phyloP scores from a whole-genome alignment of 2,888 invertebrate genomes.

The Cerastis rubricosa region DNA sequence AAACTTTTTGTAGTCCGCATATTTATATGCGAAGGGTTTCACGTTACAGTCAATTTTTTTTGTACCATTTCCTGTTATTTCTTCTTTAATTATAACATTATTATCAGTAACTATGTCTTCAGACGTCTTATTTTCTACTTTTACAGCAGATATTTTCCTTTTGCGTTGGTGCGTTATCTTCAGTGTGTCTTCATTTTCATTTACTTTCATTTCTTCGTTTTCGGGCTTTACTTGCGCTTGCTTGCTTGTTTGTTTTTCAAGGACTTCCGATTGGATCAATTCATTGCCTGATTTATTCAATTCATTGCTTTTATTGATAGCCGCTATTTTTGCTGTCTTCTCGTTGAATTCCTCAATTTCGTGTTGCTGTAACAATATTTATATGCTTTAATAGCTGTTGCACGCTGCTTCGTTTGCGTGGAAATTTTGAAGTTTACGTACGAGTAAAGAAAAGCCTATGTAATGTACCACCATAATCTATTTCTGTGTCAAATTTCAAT shows the following conservation, averaged over 20 bases:
- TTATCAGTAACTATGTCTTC: conserved; percentile 48
- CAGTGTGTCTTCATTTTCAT: conserved; percentile 36
- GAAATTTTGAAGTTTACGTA: neutral
- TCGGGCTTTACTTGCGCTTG: conserved; percentile 72
- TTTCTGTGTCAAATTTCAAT: neutral
- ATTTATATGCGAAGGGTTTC: conserved; percentile 76
- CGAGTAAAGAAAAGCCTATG: neutral
- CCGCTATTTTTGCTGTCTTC: conserved; percentile 82
- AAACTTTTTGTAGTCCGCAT: conserved; percentile 81
- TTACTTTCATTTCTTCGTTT: conserved; percentile 63
- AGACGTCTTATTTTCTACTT: conserved; percentile 64
- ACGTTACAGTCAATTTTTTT: conserved; percentile 63
- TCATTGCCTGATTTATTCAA: conserved; percentile 55
- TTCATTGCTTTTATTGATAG: conserved; percentile 76
- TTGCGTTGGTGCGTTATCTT: conserved; percentile 72
- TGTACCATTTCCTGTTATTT: conserved; percentile 54
- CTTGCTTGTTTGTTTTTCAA: conserved; percentile 77
- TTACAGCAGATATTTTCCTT: conserved; percentile 72
- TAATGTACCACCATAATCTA: neutral
- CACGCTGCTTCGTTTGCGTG: neutral
- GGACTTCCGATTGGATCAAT: conserved; percentile 79
- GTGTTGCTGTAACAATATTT: conserved; percentile 74
- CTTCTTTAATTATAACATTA: conserved; percentile 55
- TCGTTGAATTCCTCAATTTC: conserved; percentile 81
- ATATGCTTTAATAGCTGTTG: neutral